Evolutionary conservation across 2,113 vertebrate species (phyloP), one percentile per base, ranked within the genome.

Genomic region (Cyanoderma ruficeps): DNA sequence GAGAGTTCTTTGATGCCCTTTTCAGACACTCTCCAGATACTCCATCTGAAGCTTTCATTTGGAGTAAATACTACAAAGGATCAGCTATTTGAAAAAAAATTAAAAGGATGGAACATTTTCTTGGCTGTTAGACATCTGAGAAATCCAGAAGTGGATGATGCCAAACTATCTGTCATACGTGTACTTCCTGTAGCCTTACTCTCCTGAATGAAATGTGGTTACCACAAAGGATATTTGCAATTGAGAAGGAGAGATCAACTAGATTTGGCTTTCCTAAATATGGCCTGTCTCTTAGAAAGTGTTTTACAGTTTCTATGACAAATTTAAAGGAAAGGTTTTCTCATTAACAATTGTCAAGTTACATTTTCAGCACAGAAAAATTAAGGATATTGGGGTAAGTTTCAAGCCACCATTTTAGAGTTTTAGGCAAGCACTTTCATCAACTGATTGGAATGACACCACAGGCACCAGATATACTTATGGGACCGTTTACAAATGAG

Each of bases 11-110:
- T 85, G 89, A 90, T 88, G 69, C 65, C 46, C 33, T 90, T 19
- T 59, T 77, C 24, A 8, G 91, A 70, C 24, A 63, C 16, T 57
- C 35, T 41, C 39, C 83, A 35, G 52, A 69, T 60, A 64, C 30
- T 87, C 71, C 35, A 82, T 70, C 42, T 90, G 77, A 89, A 95
- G 80, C 23, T 77, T 89, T 83, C 86, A 72, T 72, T 60, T 96
- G 84, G 59, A 63, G 52, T 83, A 63, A 78, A 78, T 57, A 49
- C 91, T 90, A 61, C 65, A 78, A 35, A 33, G 65, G 70, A 69
- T 60, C 70, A 77, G 47, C 56, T 92, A 75, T 87, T 74, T 88
- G 93, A 94, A 95, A 91, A 91, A 42, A 75, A 82, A 96, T 92
- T 90, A 72, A 76, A 93, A 59, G 44, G 65, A 74, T 91, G 55